A percentile compares a stretch with the other conserved stretches of the same genome.
Evolutionary conservation across 2,888 invertebrate species (phyloP).

Genomic region (Clivina fossor): DNA sequence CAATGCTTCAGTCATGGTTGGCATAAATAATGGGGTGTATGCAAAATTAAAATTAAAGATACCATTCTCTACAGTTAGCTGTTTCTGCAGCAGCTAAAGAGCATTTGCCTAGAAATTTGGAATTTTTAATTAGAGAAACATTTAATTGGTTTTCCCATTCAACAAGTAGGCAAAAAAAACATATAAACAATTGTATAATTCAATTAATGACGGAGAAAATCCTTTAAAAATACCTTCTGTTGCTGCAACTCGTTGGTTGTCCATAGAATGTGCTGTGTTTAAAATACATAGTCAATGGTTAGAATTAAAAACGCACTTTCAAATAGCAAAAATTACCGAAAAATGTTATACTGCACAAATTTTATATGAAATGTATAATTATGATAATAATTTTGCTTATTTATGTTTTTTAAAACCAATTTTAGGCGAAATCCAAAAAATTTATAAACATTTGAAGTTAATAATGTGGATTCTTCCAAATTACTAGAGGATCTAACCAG

Average conservation of each 20-base stretch:
- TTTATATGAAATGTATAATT: background rate
- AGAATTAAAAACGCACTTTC: conserved; percentile 37
- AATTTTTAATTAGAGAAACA: conserved; percentile 24
- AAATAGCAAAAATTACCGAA: conserved; percentile 13
- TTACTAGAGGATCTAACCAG: background rate
- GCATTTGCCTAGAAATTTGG: background rate
- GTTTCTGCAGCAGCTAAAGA: background rate
- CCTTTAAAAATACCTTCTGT: conserved; percentile 18
- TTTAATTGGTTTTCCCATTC: conserved; percentile 41
- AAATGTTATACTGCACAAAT: background rate
- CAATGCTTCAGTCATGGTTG: background rate
- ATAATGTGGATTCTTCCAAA: background rate
- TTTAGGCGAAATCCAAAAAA: background rate
- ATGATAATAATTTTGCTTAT: background rate
- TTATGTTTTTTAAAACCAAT: background rate
- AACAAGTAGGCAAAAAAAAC: conserved; percentile 27
- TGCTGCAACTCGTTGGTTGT: conserved; percentile 20
- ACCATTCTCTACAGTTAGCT: conserved; percentile 34
- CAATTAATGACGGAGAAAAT: conserved; percentile 23
- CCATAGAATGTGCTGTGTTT: conserved; percentile 35
- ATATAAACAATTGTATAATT: conserved; percentile 24
- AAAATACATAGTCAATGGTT: conserved; percentile 38
- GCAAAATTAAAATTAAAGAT: conserved; percentile 41
- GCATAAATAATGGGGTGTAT: conserved; percentile 38
- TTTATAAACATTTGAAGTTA: background rate